Percentiles rank a stretch among this genome's conserved stretches.
Evolutionary conservation across 2,797 vertebrate genomes (phyloP).

Genomic region (Enteromius argenteus): DNA sequence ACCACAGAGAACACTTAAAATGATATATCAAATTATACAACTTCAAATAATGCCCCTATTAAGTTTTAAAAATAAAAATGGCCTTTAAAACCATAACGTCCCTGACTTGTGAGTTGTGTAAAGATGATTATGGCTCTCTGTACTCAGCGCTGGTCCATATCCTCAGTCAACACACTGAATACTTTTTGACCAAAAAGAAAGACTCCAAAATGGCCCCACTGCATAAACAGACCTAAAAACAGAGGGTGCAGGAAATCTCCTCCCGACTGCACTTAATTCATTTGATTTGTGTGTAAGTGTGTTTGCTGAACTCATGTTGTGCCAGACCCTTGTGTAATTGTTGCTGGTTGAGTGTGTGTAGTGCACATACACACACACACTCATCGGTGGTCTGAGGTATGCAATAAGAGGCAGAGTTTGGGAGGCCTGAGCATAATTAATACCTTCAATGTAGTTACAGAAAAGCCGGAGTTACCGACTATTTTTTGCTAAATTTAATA

Average conservation of each 20-base stretch:
- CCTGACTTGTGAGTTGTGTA: constrained; percentile 48
- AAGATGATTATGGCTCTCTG: constrained; percentile 32
- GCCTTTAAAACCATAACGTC: constrained; percentile 11
- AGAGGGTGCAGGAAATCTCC: constrained; percentile 30
- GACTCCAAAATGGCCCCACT: constrained; percentile 44
- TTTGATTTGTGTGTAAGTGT: constrained; percentile 45
- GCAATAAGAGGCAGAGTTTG: constrained; percentile 68
- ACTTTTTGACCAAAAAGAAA: constrained; percentile 57
- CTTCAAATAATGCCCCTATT: constrained; percentile 27
- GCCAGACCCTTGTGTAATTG: constrained; percentile 57
- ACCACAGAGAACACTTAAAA: constrained; percentile 12
- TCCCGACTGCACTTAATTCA: constrained; percentile 26
- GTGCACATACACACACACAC: constrained; percentile 18
- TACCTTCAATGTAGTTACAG: constrained; percentile 66
- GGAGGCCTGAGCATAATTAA: constrained; percentile 74
- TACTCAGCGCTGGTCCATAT: constrained; percentile 41
- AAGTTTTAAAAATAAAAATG: constrained; percentile 30
- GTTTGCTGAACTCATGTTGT: constrained; percentile 45
- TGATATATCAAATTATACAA: not conserved
- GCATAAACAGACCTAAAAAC: constrained; percentile 54
- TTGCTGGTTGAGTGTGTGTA: constrained; percentile 48
- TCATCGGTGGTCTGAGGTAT: constrained; percentile 60
- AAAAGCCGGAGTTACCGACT: constrained; percentile 53
- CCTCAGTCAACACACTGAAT: constrained; percentile 52
- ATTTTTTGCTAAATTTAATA: constrained; percentile 67